Percentiles rank a stretch among this genome's conserved stretches.
phyloP scores from a whole-genome alignment of 2,797 vertebrate genomes.

The Pipistrellus pipistrellus region DNA sequence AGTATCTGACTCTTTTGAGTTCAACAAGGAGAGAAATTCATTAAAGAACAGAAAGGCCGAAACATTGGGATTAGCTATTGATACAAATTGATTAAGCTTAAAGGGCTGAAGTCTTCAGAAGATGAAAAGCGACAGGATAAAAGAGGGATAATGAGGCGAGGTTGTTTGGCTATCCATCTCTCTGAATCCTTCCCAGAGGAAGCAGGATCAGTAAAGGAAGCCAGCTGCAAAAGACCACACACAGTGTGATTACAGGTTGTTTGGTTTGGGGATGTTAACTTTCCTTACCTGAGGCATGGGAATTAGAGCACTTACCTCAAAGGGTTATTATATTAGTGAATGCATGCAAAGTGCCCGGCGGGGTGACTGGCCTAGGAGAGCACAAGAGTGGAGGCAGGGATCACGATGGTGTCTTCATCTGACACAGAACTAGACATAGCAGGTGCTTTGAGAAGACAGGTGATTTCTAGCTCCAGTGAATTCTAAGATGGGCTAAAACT shows the following conservation, averaged over 20 bases:
- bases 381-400: not conserved
- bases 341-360: not conserved
- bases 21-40: slow-evolving; percentile 23
- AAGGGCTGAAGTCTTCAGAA: slow-evolving; percentile 36
- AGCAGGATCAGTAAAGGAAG: not conserved
- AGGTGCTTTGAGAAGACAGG: slow-evolving; percentile 50
- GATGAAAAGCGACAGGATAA: not conserved
- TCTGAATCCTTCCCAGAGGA: not conserved
- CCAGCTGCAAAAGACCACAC: not conserved
- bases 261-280: not conserved
- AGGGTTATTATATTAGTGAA: not conserved
- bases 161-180: not conserved
- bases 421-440: not conserved
- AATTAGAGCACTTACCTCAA: not conserved
- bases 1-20: not conserved
- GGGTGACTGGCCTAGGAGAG: not conserved
- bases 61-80: not conserved
- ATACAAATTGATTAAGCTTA: slow-evolving; percentile 13
- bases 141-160: not conserved
- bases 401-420: not conserved
- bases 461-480: slow-evolving; percentile 66
- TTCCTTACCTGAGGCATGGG: not conserved
- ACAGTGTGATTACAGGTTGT: not conserved
- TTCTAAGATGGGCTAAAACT: slow-evolving; percentile 59
- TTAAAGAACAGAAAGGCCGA: slow-evolving; percentile 19